Evolutionary conservation across 2,113 vertebrate species (phyloP), one percentile per base, ranked within the genome.

Genomic region (Hemiscyllium ocellatum): DNA sequence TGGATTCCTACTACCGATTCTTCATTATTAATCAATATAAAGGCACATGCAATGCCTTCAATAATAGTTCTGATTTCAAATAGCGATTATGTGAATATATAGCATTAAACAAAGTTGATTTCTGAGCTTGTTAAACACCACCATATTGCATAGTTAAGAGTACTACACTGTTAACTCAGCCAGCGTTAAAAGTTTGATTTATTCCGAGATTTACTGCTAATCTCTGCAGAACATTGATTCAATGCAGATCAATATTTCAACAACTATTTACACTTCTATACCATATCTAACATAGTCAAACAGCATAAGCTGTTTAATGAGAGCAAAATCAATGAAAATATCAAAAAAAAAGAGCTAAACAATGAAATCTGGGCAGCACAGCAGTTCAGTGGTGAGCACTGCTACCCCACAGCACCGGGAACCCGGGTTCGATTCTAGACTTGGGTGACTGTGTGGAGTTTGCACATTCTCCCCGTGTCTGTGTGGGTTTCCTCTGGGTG

Each of bases 91-190:
- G 24, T 24, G n/a, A 89, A 83, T 6, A 56, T 15, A 90, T 26
- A 90, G 87, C 52, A 90, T 61, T 61, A 90, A 90, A 61, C 52
- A 61, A n/a, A 65, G 26, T 65, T 90, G 52, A 90, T 61, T 90
- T 87, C 47, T 61, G 87, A 90, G 50, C 52, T 61, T 33, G 52
- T 90, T 61, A 90, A 89, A 90, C 13, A 33, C 33, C 12, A 90
- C 87, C 87, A 13, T 87, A 52, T 52, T 87, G 85, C 47, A 47
- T 47, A 61, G 87, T 90, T 90, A 90, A 90, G 87, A 90, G 13
- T 90, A 90, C 24, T 90, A 61, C 87, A 90, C 87, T 90, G 87
- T 90, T 56, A 26, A 61, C 26, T 61, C 52, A 90, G 87, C 87
- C 87, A 65, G 87, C 52, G 3, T 61, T 26, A 90, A 29, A 52